These are phyloP conservation scores for Ceratotherium simum DNA, from an alignment of 2,113 vertebrate genomes.

Conservation along the genomic window DNA sequence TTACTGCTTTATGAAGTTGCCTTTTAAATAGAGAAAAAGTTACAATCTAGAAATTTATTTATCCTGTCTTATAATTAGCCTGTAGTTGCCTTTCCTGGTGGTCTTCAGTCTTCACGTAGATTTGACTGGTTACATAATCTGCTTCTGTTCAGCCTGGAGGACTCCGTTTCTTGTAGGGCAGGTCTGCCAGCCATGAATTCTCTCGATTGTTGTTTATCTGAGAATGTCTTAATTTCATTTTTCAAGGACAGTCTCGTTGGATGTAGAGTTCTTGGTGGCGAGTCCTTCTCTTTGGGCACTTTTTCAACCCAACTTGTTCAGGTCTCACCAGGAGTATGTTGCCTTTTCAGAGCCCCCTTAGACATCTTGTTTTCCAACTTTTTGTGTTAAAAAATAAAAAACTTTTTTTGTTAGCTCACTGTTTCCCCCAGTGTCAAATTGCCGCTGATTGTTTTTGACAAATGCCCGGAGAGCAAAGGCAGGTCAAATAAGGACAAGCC, in stretches of 20 bases:
- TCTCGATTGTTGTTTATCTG: not conserved
- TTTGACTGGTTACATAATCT: not conserved
- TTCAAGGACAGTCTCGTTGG: not conserved
- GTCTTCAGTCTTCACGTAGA: not conserved
- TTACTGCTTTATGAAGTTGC: not conserved
- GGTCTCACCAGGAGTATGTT: not conserved
- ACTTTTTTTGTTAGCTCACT: not conserved
- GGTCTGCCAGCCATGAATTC: not conserved
- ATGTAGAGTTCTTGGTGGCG: not conserved
- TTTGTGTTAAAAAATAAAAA: not conserved
- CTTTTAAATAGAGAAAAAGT: not conserved
- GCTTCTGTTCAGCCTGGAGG: not conserved
- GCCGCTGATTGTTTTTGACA: not conserved
- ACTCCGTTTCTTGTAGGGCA: not conserved
- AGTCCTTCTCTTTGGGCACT: not conserved
- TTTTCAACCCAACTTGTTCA: not conserved
- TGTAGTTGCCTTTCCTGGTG: not conserved
- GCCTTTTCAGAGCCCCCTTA: not conserved
- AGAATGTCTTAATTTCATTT: not conserved
- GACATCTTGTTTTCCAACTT: not conserved
- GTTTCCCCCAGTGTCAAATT: not conserved
- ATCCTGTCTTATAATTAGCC: not conserved
- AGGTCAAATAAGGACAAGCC: not conserved
- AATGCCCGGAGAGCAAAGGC: not conserved
- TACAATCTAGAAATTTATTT: not conserved